Evolutionary conservation across 2,888 invertebrate species (phyloP).

Genomic region (Odontocerum albicorne): DNA sequence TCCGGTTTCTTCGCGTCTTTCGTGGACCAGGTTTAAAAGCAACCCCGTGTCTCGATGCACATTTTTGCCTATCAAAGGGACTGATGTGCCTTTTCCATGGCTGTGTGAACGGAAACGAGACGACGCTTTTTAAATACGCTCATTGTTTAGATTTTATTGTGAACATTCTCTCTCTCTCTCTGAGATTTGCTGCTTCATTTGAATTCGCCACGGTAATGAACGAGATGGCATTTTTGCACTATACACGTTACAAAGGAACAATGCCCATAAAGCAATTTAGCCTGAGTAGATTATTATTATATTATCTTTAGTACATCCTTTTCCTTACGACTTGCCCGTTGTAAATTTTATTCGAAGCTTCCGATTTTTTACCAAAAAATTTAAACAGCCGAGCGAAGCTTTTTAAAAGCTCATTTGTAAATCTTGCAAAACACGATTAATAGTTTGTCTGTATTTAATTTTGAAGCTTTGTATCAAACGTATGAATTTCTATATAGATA

Average conservation of each 20-base stretch:
- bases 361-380: no score
- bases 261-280: not conserved
- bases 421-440: no score
- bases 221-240: not conserved
- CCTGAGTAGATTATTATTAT: no score
- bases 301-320: no score
- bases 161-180: no score
- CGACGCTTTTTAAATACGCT: slow-evolving; percentile 10
- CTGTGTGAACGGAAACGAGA: slow-evolving; percentile 24
- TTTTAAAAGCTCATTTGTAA: no score
- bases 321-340: no score
- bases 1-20: not conserved
- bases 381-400: no score
- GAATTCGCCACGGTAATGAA: not conserved
- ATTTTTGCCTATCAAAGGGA: slow-evolving; percentile 19
- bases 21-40: slow-evolving; percentile 10
- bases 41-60: slow-evolving; percentile 16
- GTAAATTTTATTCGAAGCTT: no score
- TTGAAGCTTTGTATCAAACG: no score
- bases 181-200: slow-evolving; percentile 10
- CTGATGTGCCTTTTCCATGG: slow-evolving; percentile 8
- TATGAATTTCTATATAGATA: slow-evolving; percentile 13
- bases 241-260: not conserved
- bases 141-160: slow-evolving; percentile 18
- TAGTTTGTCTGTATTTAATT: no score